A percentile compares a stretch with the other conserved stretches of the same genome.
Evolutionary conservation across 2,888 invertebrate species (phyloP).

Genomic region (Drosophila macrothrix): DNA sequence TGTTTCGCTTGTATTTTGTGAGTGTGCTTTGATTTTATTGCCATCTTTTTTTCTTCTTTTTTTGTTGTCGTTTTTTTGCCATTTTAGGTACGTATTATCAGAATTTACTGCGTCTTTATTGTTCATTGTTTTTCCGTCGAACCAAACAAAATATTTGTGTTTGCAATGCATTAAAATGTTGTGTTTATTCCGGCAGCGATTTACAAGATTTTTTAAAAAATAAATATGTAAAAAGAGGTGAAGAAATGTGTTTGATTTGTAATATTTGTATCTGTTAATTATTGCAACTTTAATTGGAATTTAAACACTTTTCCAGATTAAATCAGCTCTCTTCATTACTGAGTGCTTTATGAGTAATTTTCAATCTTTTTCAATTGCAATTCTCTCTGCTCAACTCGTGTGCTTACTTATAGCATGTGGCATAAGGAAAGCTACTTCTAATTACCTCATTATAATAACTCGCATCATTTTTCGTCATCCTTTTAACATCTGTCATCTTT

Average conservation of each 20-base stretch:
- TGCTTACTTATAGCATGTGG: not conserved
- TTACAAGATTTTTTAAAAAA: not conserved
- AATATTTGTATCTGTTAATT: not conserved
- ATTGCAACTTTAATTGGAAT: not conserved
- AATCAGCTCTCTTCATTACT: fast-evolving
- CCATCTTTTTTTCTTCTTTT: conserved; percentile 13
- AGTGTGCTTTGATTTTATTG: conserved; percentile 30
- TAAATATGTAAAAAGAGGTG: not conserved
- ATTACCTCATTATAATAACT: not conserved
- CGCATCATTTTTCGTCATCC: not conserved
- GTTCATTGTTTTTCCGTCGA: conserved; percentile 62
- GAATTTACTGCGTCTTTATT: conserved; percentile 68
- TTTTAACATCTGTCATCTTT: conserved; percentile 6
- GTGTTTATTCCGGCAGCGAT: conserved; percentile 10
- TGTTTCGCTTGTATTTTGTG: conserved; percentile 18
- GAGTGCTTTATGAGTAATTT: not conserved
- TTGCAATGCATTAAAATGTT: conserved; percentile 32
- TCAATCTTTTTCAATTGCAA: not conserved
- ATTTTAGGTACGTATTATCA: conserved; percentile 61
- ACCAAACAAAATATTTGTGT: conserved; percentile 5
- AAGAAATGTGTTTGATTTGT: not conserved
- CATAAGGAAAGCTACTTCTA: not conserved
- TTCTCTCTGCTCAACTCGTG: too few species aligned
- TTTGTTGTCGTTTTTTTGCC: conserved; percentile 23
- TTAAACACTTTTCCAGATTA: not conserved